Evolutionary conservation across 2,888 invertebrate genomes (phyloP).

Genomic region (Papilio elwesi): DNA sequence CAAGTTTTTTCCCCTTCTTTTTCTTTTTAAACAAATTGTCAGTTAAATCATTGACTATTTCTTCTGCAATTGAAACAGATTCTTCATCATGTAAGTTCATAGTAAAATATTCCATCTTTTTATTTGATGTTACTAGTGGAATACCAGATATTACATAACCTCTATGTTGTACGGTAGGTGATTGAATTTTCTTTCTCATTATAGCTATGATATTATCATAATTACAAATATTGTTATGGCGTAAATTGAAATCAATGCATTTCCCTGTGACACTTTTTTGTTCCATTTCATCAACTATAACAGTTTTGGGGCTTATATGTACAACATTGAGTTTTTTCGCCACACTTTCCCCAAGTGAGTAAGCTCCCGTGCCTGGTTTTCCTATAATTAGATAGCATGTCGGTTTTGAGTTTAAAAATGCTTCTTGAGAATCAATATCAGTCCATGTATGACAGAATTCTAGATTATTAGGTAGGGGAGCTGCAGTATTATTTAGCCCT

Average conservation of each 20-base stretch:
- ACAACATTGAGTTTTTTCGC: conserved; percentile 84
- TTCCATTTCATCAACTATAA: conserved; percentile 84
- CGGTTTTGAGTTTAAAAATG: conserved; percentile 78
- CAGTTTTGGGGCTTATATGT: conserved; percentile 82
- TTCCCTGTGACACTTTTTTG: conserved; percentile 81
- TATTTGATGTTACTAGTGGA: conserved; percentile 82
- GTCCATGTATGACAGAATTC: conserved; percentile 70
- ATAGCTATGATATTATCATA: conserved; percentile 79
- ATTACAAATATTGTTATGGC: conserved; percentile 77
- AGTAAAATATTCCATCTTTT: conserved; percentile 52
- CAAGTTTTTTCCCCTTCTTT: conserved; percentile 47
- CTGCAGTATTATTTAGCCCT: conserved; percentile 69
- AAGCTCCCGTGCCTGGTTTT: conserved; percentile 83
- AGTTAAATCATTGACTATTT: conserved; percentile 61
- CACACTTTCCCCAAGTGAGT: conserved; percentile 81
- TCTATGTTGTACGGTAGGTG: conserved; percentile 80
- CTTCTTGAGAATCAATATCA: conserved; percentile 79
- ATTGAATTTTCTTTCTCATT: conserved; percentile 78
- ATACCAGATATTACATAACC: conserved; percentile 87
- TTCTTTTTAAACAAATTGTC: conserved; percentile 65
- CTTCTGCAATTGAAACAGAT: conserved; percentile 54
- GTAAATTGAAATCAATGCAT: conserved; percentile 84
- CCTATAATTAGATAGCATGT: conserved; percentile 84
- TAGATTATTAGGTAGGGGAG: conserved; percentile 54
- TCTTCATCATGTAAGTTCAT: conserved; percentile 64